Evolutionary conservation across 2,888 invertebrate species (phyloP).

Genomic region (Lamellibrachia columna): DNA sequence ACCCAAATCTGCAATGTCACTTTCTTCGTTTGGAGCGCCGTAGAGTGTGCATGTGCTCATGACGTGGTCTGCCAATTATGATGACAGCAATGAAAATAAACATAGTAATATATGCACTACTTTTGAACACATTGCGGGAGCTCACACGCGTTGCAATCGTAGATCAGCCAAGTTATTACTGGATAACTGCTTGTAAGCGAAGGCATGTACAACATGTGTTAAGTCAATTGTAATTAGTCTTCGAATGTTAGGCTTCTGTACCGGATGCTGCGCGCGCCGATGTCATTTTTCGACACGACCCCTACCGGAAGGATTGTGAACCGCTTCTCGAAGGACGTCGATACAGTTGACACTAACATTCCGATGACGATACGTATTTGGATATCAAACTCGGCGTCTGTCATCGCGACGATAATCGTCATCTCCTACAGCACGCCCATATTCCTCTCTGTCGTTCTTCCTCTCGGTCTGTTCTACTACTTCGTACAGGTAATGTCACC

Average conservation of each 20-base stretch:
- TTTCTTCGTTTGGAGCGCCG: neutral
- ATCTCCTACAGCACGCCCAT: conserved; percentile 54
- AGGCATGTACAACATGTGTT: neutral
- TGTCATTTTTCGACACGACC: conserved; percentile 57
- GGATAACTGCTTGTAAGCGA: too few relatives aligned
- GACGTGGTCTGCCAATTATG: neutral
- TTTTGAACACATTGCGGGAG: too few relatives aligned
- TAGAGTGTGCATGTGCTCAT: too few relatives aligned
- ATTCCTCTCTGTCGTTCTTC: conserved; percentile 51
- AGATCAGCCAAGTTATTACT: too few relatives aligned
- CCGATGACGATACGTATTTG: conserved; percentile 42
- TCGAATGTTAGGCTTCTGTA: neutral
- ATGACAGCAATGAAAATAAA: neutral
- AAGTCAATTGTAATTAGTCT: neutral
- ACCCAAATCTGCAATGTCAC: neutral
- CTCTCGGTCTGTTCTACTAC: conserved; percentile 55
- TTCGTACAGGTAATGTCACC: conserved; percentile 53
- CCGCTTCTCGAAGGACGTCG: conserved; percentile 53
- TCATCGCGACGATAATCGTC: conserved; percentile 45
- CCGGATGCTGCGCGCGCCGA: conserved; percentile 53
- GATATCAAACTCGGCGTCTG: conserved; percentile 46
- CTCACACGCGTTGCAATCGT: too few relatives aligned
- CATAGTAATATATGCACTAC: too few relatives aligned
- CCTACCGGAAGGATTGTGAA: conserved; percentile 56
- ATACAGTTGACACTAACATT: conserved; percentile 48